phyloP scores from a whole-genome alignment of 2,797 vertebrate species.

The Spinus olivaceus region DNA sequence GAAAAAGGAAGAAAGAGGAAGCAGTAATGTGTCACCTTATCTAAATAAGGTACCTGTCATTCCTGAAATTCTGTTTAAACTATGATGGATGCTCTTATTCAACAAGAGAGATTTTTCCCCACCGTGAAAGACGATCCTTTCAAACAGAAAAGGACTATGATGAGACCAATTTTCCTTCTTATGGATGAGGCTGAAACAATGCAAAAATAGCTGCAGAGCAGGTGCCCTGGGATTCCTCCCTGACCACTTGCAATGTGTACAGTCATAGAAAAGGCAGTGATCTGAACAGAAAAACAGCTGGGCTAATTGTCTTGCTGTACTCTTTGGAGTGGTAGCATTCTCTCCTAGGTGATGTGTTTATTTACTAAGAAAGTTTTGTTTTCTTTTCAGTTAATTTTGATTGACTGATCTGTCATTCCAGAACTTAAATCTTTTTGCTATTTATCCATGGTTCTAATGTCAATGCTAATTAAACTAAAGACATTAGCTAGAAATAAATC shows the following conservation, averaged over 20 bases:
- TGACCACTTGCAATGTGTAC: not conserved
- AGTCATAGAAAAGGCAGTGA: not conserved
- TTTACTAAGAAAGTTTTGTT: not conserved
- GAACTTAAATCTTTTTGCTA: not conserved
- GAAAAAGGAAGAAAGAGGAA: slow-evolving; percentile 58
- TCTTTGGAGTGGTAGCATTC: not conserved
- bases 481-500: not conserved
- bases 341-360: not conserved
- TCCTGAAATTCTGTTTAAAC: slow-evolving; percentile 73
- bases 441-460: not conserved
- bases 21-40: slow-evolving; percentile 74
- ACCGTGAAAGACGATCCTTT: slow-evolving; percentile 38
- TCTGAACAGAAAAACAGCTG: not conserved
- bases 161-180: slow-evolving; percentile 11
- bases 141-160: slow-evolving; percentile 28
- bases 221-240: not conserved
- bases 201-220: slow-evolving; percentile 9
- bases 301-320: not conserved
- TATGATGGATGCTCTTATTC: slow-evolving; percentile 73
- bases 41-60: slow-evolving; percentile 79
- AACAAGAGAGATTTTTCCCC: slow-evolving; percentile 37
- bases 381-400: slow-evolving; percentile 5
- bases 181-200: not conserved
- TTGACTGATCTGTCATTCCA: not conserved
- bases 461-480: not conserved